Conservation (phyloP, 2,797 vertebrate species). For the Euphonia xanthogaster region DNA sequence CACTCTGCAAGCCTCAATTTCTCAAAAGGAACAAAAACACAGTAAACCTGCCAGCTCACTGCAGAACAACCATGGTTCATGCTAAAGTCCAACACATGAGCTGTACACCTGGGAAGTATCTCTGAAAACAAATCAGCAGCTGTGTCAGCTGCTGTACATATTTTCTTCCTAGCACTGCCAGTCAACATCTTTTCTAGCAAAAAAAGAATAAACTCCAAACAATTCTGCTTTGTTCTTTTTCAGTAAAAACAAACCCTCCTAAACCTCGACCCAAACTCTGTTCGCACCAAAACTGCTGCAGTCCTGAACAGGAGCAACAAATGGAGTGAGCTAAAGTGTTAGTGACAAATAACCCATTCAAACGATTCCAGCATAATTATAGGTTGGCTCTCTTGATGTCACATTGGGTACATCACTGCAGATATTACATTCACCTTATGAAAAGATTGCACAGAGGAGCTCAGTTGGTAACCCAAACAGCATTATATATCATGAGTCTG, state of each 20-base stretch:
- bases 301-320: background rate
- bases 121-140: background rate
- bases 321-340: constrained; percentile 26
- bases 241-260: background rate
- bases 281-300: background rate
- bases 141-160: background rate
- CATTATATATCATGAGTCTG: constrained; percentile 46
- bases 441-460: constrained; percentile 21
- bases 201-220: background rate
- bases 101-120: background rate
- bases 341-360: constrained; percentile 18
- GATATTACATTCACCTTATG: constrained; percentile 45
- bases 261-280: background rate
- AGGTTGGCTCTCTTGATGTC: constrained; percentile 64
- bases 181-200: background rate
- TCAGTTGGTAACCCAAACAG: constrained; percentile 52
- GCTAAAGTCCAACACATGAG: constrained; percentile 37
- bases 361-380: constrained; percentile 25
- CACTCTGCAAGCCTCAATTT: background rate
- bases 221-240: background rate
- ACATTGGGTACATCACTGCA: constrained; percentile 45
- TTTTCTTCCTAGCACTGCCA: background rate
- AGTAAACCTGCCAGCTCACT: background rate
- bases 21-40: background rate
- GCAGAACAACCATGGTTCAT: background rate